These are phyloP conservation scores for Amphibalanus amphitrite DNA, from an alignment of 1,140 invertebrate species.

Conservation along the genomic window DNA sequence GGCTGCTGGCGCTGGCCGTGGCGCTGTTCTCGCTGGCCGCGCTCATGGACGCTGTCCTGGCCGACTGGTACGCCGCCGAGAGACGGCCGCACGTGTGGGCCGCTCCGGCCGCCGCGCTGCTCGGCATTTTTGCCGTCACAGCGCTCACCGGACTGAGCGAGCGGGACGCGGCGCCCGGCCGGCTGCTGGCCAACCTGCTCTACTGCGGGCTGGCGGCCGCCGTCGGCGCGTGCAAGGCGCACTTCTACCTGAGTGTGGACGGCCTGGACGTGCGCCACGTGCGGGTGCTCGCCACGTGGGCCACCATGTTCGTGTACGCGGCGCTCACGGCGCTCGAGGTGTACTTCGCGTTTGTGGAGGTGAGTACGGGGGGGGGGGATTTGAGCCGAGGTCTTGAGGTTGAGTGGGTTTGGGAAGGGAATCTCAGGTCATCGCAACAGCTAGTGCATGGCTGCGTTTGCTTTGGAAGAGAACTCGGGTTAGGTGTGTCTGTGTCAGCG, in stretches of 20 bases:
- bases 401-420: too few species aligned
- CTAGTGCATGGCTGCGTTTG: too few species aligned
- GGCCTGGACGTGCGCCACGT: not conserved
- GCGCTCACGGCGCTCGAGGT: not conserved
- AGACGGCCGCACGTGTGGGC: not conserved
- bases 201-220: not conserved
- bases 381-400: too few species aligned
- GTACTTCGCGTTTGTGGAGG: not conserved
- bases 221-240: not conserved
- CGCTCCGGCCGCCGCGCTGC: not conserved
- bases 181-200: not conserved
- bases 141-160: not conserved
- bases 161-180: not conserved
- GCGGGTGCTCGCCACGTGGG: not conserved
- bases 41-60: not conserved
- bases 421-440: too few species aligned
- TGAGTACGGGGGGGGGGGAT: not conserved
- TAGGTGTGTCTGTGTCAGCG: too few species aligned
- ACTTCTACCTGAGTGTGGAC: not conserved
- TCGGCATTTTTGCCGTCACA: not conserved
- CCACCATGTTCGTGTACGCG: not conserved
- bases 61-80: not conserved
- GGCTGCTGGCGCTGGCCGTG: not conserved
- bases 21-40: not conserved
- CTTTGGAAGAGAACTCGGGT: too few species aligned